Evolutionary conservation across 2,888 invertebrate species (phyloP).

Genomic region (Podabrus alpinus): DNA sequence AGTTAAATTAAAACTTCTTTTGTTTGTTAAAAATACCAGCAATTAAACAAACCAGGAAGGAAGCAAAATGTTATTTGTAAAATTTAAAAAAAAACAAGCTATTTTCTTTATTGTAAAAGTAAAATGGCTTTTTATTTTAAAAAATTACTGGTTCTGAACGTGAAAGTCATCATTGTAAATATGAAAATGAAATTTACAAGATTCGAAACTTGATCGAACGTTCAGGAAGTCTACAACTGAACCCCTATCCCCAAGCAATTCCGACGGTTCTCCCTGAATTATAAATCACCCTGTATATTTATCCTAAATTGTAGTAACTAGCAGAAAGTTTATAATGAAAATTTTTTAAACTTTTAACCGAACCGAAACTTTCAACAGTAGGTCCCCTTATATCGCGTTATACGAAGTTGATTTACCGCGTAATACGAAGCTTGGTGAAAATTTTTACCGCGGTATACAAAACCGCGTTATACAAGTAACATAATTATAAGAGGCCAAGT

Average conservation of each 20-base stretch:
- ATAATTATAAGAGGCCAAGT: no score
- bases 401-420: no score
- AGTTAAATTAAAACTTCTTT: neutral
- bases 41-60: neutral
- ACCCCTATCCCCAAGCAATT: neutral
- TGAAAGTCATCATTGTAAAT: neutral
- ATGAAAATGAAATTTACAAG: neutral
- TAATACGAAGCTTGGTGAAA: no score
- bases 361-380: no score
- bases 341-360: no score
- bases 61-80: neutral
- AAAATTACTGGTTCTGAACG: neutral
- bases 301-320: no score
- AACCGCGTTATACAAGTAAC: no score
- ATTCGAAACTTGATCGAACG: neutral
- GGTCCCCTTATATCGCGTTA: no score
- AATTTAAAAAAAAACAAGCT: neutral
- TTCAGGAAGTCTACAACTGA: neutral
- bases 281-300: no score
- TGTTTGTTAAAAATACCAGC: neutral
- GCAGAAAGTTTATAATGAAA: no score
- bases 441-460: no score
- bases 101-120: neutral
- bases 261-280: no score
- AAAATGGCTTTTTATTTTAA: neutral